Conservation (phyloP, 2,113 vertebrate genomes). For the Rhinopomastus cyanomelas region DNA sequence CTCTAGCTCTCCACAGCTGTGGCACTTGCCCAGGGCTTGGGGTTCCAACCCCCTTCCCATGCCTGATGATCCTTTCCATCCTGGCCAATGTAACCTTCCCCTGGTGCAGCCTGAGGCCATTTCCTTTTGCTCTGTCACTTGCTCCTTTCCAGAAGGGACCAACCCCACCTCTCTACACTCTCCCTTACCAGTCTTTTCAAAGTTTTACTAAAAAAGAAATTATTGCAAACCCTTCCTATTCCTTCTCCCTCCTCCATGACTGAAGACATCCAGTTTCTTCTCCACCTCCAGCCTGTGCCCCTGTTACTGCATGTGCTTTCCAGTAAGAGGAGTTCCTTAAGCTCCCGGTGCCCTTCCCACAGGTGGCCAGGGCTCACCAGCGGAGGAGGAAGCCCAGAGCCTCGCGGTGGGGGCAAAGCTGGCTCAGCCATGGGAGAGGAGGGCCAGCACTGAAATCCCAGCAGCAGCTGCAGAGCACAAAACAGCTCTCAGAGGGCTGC, state of each 20-base stretch:
- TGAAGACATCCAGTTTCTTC: neutral
- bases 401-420: accelerated
- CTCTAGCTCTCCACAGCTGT: too few species aligned
- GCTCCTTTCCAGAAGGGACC: too few species aligned
- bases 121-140: too few species aligned
- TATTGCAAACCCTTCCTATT: neutral
- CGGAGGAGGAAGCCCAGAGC: neutral
- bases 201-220: neutral
- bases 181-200: too few species aligned
- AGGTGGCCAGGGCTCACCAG: neutral
- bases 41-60: too few species aligned
- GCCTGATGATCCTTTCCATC: too few species aligned
- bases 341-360: neutral
- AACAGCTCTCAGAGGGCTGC: neutral
- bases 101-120: too few species aligned
- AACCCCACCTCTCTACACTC: too few species aligned
- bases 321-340: neutral
- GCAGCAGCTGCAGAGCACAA: neutral
- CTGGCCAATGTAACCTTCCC: too few species aligned
- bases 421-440: neutral
- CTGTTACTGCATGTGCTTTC: neutral
- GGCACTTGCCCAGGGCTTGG: too few species aligned
- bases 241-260: neutral
- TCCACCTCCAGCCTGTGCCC: neutral
- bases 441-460: neutral